Evolutionary conservation across 2,888 invertebrate species (phyloP).

Genomic region (Orthosia gracilis): DNA sequence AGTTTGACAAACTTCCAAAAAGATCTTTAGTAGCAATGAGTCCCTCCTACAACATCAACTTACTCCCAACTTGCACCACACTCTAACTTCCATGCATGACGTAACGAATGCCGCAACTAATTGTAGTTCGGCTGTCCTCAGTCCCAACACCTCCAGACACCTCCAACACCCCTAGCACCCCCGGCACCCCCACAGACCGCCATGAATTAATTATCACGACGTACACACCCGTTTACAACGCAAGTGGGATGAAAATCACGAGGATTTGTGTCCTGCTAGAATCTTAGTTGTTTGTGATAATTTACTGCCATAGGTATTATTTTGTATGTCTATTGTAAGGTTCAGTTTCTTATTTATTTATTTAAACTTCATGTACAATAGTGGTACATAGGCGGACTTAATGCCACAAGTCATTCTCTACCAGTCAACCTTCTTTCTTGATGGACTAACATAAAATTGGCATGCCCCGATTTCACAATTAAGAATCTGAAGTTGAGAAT

Average conservation of each 20-base stretch:
- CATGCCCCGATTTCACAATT: too few relatives aligned
- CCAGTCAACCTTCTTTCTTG: too few relatives aligned
- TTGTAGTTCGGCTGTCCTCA: constrained; percentile 62
- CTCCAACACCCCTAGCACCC: constrained; percentile 35
- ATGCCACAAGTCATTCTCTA: too few relatives aligned
- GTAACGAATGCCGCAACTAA: constrained; percentile 69
- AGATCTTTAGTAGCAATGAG: neutral
- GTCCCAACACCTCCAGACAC: constrained; percentile 56
- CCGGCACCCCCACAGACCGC: constrained; percentile 50
- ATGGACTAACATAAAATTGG: neutral
- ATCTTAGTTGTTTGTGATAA: constrained; percentile 4
- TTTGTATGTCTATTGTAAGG: neutral
- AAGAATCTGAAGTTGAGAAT: too few relatives aligned
- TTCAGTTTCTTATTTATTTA: too few relatives aligned
- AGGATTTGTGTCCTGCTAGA: constrained; percentile 25
- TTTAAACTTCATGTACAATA: too few relatives aligned
- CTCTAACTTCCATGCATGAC: constrained; percentile 57
- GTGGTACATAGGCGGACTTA: too few relatives aligned
- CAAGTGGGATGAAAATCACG: constrained; percentile 50
- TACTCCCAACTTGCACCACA: constrained; percentile 30
- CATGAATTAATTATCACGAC: constrained; percentile 73
- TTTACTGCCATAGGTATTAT: neutral
- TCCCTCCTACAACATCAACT: neutral
- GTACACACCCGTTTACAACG: constrained; percentile 61
- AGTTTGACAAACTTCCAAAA: neutral